Base-by-base conservation (phyloP, 2,113 vertebrate genomes). In the Dunckerocampus dactyliophorus region DNA sequence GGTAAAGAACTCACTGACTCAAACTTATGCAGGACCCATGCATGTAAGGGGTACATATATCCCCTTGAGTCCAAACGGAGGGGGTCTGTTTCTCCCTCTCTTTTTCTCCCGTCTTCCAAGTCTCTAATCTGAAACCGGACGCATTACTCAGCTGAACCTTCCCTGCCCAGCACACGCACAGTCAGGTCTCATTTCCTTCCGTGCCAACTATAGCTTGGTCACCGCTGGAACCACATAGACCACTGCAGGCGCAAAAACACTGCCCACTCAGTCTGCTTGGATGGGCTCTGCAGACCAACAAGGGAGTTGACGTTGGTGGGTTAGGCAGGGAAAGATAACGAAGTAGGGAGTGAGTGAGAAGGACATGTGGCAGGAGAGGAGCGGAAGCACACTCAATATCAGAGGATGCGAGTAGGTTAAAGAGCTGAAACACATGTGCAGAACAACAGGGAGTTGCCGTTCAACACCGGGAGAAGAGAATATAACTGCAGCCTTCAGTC, bases 111-210 rank as follows among this genome's bases (percentile, higher is more conserved):
- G 14, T 75, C 75, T 78, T 62, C 67, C 31, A 74, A 83, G 68
- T 64, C 72, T 69, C 74, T 74, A 74, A 81, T 66, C 72, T 28
- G 19, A 77, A 85, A 86, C 58, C 52, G 66, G 75, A 82, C 78
- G 72, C 74, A 85, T 89, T 89, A 84, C 78, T 84, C 80, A 79
- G 76, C 71, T 74, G 76, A 82, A 84, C 82, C 76, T 70, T 77
- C 19, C 24, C 65, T 77, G 75, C 62, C 74, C 74, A 75, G 74
- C 57, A 56, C 85, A 74, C 52, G 63, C 75, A 69, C 75, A 84
- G 81, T 87, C 87, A 85, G 79, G 69, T 83, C 86, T 83, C 72
- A 85, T 83, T 81, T 85, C 79, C 73, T 57, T 77, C 76, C 71
- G 63, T 81, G 77, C 72, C 76, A 81, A 59, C 63, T 74, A 55